Evolutionary conservation across 2,113 vertebrate genomes (phyloP).

Genomic region (Perca schrenkii): DNA sequence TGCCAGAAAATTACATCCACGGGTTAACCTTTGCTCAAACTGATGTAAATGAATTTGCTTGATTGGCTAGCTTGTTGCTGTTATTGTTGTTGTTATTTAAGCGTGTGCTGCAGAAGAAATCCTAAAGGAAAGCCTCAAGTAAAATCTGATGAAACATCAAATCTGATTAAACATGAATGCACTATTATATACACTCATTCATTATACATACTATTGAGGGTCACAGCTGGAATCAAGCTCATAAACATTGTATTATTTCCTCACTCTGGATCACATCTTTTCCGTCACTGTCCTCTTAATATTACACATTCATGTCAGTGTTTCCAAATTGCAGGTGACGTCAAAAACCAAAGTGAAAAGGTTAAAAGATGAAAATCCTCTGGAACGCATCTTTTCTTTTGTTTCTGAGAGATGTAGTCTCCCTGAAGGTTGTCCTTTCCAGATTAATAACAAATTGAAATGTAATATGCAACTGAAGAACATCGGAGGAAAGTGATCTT

Average conservation of each 20-base stretch:
- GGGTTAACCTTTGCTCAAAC: constrained; percentile 12
- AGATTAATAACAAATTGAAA: not conserved
- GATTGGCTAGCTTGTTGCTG: not conserved
- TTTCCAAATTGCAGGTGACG: not conserved
- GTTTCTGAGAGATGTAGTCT: not conserved
- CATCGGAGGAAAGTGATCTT: not conserved
- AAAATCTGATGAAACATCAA: not conserved
- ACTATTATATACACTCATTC: too few relatives aligned
- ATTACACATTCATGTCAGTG: not conserved
- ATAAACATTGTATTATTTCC: not conserved
- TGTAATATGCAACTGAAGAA: not conserved
- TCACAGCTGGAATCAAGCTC: constrained; percentile 3
- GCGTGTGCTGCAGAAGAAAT: not conserved
- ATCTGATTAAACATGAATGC: not conserved
- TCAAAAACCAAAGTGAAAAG: not conserved
- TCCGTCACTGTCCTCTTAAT: not conserved
- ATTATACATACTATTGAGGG: not conserved
- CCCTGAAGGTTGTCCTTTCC: not conserved
- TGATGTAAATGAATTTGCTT: constrained; percentile 10
- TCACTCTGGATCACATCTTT: not conserved
- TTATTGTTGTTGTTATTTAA: too few relatives aligned
- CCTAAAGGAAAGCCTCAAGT: not conserved
- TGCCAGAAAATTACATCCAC: constrained; percentile 23
- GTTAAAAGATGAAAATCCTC: not conserved
- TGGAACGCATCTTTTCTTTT: not conserved